phyloP scores from a whole-genome alignment of 1,140 invertebrate species.

The Bombus difficillimus region DNA sequence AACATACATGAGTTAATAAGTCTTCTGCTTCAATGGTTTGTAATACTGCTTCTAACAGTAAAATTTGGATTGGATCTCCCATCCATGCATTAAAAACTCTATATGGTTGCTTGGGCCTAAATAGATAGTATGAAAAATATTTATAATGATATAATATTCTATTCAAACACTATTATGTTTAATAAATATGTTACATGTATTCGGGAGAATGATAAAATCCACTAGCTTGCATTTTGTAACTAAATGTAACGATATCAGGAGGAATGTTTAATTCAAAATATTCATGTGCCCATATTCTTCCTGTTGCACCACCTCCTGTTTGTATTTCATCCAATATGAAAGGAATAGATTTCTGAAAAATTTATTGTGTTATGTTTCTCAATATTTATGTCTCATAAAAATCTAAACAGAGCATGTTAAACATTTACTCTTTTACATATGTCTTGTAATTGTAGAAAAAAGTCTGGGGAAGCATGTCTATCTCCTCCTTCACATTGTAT shows the following conservation, averaged over 20 bases:
- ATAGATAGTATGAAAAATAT: neutral
- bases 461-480: constrained; percentile 39
- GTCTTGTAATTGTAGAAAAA: constrained; percentile 30
- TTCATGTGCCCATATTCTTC: constrained; percentile 49
- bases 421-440: constrained; percentile 29
- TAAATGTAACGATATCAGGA: constrained; percentile 42
- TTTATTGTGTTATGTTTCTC: neutral
- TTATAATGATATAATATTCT: neutral
- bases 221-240: constrained; percentile 43
- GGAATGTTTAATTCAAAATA: constrained; percentile 40
- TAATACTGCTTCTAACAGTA: constrained; percentile 35
- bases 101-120: constrained; percentile 18
- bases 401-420: neutral
- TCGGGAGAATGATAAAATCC: constrained; percentile 43
- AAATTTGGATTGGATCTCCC: constrained; percentile 35
- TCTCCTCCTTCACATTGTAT: constrained; percentile 47
- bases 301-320: constrained; percentile 44
- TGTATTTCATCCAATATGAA: constrained; percentile 44
- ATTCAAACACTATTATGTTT: neutral
- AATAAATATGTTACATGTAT: constrained; percentile 32
- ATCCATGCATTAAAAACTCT: constrained; percentile 38
- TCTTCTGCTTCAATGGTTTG: constrained; percentile 40
- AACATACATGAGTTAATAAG: constrained; percentile 42
- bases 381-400: neutral
- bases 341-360: constrained; percentile 29